Evolutionary conservation across 37 sponge, comb jelly and placozoan genomes (phyloP), one percentile per base, ranked within the genome.

Genomic region (Chondrilla cf. caribensis): DNA sequence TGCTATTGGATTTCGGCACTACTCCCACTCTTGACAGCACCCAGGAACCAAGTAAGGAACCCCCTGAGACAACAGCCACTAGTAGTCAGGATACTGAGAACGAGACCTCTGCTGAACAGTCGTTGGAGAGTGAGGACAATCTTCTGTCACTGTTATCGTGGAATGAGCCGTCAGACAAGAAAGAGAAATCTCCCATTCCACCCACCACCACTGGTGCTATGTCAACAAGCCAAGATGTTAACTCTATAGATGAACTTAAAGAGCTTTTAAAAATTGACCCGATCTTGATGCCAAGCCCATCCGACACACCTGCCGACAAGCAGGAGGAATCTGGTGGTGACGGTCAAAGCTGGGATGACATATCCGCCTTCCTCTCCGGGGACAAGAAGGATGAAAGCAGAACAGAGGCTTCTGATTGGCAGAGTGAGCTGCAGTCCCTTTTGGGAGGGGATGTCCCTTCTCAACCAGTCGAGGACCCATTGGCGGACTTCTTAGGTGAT

Each of bases 331-430:
- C 64, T 7, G 29, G 18, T 15, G 15, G 22, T 26, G 82, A 85
- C 51, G 51, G 51, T 6, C 6, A 6, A 47, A 67, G 85, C 26
- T 90, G 90, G 90, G 65, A 73, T 35, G 72, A 66, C 21, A 79
- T 90, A 29, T 90, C 90, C 9, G 38, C 84, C 7, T 90, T 90
- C 26, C 86, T 86, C 70, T 26, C 64, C 0, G 21, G 79, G 11
- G 36, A 14, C 9, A 70, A 33, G 59, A 35, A 76, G 4, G 57
- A 54, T 8, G 70, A 68, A 19, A 33, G 40, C 6, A 54, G 32
- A 7, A 36, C 38, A 7, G 37, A 42, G 14, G 25, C 43, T 29
- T 78, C 84, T 7, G 84, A 77, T 41, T 90, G 90, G 90, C 87
- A 90, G 72, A 79, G 83, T 43, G 90, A 90, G 66, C 73, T 90